Evolutionary conservation across 1,140 invertebrate genomes (phyloP).

Genomic region (Heliconius hewitsoni): DNA sequence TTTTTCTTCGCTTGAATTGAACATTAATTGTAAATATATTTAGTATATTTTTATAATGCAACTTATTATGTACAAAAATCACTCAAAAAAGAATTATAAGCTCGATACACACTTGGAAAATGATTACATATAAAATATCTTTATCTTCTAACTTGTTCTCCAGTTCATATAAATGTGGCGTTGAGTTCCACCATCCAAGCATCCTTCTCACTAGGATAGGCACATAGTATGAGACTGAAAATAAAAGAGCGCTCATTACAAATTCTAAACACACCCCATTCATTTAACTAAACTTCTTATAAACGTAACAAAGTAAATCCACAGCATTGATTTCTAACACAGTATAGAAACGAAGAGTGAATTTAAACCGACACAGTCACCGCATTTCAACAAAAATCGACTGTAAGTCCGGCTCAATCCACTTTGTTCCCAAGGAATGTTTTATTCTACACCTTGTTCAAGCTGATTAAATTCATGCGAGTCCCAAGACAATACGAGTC

Average conservation of each 20-base stretch:
- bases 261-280: not conserved
- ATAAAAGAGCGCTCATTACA: not conserved
- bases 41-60: too few relatives aligned
- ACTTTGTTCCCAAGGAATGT: slow-evolving; percentile 42
- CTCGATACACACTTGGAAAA: too few relatives aligned
- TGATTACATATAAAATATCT: too few relatives aligned
- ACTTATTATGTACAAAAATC: too few relatives aligned
- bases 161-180: too few relatives aligned
- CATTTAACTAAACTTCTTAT: slow-evolving; percentile 1
- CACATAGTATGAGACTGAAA: not conserved
- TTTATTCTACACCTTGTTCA: slow-evolving; percentile 53
- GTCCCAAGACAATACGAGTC: slow-evolving; percentile 33
- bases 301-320: slow-evolving; percentile 6
- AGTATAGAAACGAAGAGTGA: slow-evolving; percentile 8
- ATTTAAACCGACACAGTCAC: slow-evolving; percentile 29
- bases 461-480: slow-evolving; percentile 53
- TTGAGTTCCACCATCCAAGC: too few relatives aligned
- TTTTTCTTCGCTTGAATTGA: not conserved
- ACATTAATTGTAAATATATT: too few relatives aligned
- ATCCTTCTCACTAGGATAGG: too few relatives aligned
- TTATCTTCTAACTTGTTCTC: too few relatives aligned
- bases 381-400: slow-evolving; percentile 43
- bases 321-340: slow-evolving; percentile 11
- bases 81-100: too few relatives aligned
- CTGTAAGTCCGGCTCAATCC: slow-evolving; percentile 43